Base-by-base conservation (phyloP, 2,888 invertebrate genomes). In the Calameuta idolon region DNA sequence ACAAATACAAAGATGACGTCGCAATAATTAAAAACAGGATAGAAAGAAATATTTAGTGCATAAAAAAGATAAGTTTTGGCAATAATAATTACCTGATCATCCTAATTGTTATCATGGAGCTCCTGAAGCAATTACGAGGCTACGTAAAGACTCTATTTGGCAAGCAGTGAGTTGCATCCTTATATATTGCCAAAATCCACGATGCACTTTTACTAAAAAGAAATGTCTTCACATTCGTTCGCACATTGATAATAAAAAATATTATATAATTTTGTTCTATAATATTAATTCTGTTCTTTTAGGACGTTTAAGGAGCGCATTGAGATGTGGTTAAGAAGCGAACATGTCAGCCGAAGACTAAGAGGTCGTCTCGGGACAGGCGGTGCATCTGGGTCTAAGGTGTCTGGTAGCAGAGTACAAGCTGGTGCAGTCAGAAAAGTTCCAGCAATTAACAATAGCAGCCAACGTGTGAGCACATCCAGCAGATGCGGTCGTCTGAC, bases 291-390 rank as follows among this genome's bases (percentile, higher is more conserved):
- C 30, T 55, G 34, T 77, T 31, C n/a, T 77, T 73, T n/a, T n/a
- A 79, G 79, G 23, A 77, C 68, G n/a, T 73, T 71, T 74, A 77
- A 74, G 37, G 37, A 74, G 69, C 76, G 69, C 73, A n/a, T 81
- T 84, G 89, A 88, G 85, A 91, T 91, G 91, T 91, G 91, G 91
- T 84, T 91, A 81, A 85, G 91, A 88, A 91, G 91, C 79, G 91
- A 91, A 80, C 90, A 91, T 84, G 88, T 90, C 40, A 87, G 91
- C 82, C 86, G 91, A 84, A 90, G 91, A 85, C 89, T 91, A 82
- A 89, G 91, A 77, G 91, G 90, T 78, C 90, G 91, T 81, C 85
- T 90, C 76, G 83, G 84, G 75, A 85, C 88, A 77, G 83, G 85
- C 79, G 84, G 82, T 81, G 83, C 84, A 77, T 80, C 88, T 37